These are phyloP conservation scores for Helobdella robusta DNA, from an alignment of 2,888 invertebrate species.

Conservation along the genomic window DNA sequence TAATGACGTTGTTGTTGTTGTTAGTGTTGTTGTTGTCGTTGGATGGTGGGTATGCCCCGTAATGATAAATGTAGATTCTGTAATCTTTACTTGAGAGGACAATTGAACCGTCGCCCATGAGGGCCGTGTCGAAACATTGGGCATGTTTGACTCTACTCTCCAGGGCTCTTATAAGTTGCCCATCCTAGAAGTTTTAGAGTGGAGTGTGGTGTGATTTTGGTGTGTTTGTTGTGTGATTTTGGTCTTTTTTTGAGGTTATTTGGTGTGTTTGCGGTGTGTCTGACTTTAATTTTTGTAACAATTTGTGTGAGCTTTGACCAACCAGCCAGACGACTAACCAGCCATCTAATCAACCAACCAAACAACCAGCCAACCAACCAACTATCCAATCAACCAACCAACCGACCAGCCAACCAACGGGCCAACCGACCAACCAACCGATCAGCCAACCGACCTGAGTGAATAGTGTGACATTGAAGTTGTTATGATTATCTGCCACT, in stretches of 20 bases:
- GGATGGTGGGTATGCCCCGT: conserved; percentile 21
- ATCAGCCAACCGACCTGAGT: conserved; percentile 24
- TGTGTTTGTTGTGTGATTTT: no score
- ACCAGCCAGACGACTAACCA: no score
- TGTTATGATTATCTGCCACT: conserved; percentile 35
- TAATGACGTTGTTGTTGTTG: no score
- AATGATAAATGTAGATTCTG: conserved; percentile 32
- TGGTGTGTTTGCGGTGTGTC: no score
- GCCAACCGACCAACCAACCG: no score
- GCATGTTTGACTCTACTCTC: conserved; percentile 34
- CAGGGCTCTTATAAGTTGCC: conserved; percentile 31
- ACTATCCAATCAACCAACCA: no score
- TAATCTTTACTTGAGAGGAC: conserved; percentile 34
- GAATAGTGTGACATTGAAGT: conserved; percentile 34
- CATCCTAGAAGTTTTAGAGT: conserved; percentile 24
- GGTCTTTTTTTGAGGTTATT: no score
- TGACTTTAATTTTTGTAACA: no score
- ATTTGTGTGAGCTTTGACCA: background rate
- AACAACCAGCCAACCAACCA: no score
- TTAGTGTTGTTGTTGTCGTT: no score
- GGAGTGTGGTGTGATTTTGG: background rate
- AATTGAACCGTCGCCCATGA: conserved; percentile 32
- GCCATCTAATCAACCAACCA: no score
- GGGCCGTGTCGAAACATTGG: conserved; percentile 34
- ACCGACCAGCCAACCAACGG: no score